phyloP scores from a whole-genome alignment of 2,888 invertebrate species.

The Folsomia manolachei region DNA sequence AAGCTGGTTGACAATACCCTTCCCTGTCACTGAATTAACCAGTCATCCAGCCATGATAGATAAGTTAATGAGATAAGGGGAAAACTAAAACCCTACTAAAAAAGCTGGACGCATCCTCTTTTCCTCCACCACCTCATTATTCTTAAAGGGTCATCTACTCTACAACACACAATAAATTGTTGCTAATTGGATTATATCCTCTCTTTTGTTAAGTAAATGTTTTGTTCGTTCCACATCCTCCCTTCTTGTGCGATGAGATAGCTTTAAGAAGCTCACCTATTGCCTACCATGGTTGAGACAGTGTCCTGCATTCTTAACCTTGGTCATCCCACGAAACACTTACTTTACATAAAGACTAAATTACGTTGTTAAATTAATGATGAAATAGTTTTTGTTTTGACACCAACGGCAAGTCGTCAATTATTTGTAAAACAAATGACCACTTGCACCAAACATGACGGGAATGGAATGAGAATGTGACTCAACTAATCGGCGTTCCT shows the following conservation, averaged over 20 bases:
- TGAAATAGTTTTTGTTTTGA: background rate
- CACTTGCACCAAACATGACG: background rate
- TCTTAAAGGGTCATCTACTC: conserved; percentile 10
- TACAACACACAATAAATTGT: conserved; percentile 10
- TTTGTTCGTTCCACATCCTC: background rate
- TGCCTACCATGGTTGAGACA: too few species aligned
- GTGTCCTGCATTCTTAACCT: background rate
- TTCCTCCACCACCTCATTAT: background rate
- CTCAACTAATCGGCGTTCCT: too few species aligned
- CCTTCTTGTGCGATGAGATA: background rate
- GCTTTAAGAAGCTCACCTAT: too few species aligned
- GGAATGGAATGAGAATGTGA: background rate
- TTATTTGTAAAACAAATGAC: background rate
- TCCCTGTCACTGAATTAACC: background rate
- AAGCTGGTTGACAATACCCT: background rate
- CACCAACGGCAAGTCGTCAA: background rate
- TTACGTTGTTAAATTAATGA: background rate
- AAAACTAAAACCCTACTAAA: background rate
- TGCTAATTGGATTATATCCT: background rate
- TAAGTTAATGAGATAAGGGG: conserved; percentile 2
- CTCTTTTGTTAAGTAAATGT: background rate
- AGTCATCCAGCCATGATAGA: background rate
- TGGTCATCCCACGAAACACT: background rate
- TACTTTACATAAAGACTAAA: background rate
- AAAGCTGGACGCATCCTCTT: too few species aligned